Evolutionary conservation across 2,113 vertebrate genomes (phyloP).

Genomic region (Pitta sordida): DNA sequence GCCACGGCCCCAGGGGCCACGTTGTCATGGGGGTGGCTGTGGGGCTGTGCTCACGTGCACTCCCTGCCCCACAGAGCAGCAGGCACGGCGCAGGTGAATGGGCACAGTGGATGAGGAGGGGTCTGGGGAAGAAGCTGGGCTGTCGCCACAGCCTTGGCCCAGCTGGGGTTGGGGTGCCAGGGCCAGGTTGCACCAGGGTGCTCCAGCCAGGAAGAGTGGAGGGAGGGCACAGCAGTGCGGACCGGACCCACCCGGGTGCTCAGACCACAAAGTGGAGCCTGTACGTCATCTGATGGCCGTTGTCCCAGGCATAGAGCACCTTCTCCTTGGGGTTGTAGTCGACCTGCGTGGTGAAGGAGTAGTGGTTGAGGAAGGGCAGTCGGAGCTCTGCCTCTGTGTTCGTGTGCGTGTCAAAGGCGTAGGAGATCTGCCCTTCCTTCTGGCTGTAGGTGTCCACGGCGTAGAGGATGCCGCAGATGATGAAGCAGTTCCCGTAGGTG

Average conservation of each 20-base stretch:
- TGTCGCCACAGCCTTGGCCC: neutral
- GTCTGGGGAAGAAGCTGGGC: neutral
- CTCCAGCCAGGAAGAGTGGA: rapidly evolving
- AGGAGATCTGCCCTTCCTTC: conserved; percentile 87
- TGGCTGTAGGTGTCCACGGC: conserved; percentile 89
- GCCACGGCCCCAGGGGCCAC: neutral
- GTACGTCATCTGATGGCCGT: conserved; percentile 94
- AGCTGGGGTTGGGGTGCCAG: neutral
- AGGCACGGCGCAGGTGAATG: neutral
- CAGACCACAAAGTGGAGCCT: conserved; percentile 85
- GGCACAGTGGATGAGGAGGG: neutral
- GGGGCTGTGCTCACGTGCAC: neutral
- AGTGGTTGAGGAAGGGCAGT: conserved; percentile 88
- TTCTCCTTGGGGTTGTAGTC: conserved; percentile 98
- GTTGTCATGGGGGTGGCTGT: neutral
- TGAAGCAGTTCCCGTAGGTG: conserved; percentile 94
- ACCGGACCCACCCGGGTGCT: neutral
- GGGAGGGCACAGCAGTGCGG: neutral
- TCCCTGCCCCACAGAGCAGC: neutral
- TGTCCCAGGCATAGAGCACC: conserved; percentile 95
- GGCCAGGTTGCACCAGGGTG: neutral
- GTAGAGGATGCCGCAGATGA: conserved; percentile 94
- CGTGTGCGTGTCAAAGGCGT: conserved; percentile 95
- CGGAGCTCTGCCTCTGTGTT: conserved; percentile 84
- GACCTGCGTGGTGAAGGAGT: conserved; percentile 90